Evolutionary conservation across 1,140 invertebrate species (phyloP), one percentile per base, ranked within the genome.

Genomic region (Drosophila carrolli): DNA sequence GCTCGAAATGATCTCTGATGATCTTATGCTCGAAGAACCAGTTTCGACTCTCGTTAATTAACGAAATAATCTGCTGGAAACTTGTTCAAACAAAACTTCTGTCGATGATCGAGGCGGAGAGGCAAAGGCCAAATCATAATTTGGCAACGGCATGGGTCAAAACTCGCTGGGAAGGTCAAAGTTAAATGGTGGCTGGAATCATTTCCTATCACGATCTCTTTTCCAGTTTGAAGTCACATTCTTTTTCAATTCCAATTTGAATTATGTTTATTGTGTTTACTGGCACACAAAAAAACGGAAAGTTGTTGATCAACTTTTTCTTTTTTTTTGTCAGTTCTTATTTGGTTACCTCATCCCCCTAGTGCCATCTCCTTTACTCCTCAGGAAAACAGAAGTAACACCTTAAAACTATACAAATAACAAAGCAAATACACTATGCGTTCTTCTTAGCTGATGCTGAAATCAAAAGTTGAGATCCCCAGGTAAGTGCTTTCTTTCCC

Each of bases 1-100:
- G 11, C 16, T 40, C 23, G 40, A 40, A 46, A n/a, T 67, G 51
- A 55, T 54, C 50, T 38, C 23, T 46, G 75, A 74, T 86, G 82
- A 86, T 85, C 78, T 75, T 74, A 58, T 75, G 63, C 44, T 40
- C 10, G 27, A 41, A 29, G 48, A 86, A 86, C 83, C 82, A 81
- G 82, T 82, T 85, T 50, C 14, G 62, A 10, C 40, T 76, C 78
- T 82, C 59, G 78, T 82, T 86, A 88, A 88, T 86, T 85, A 82
- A 84, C 40, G 62, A 60, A 44, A 57, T 68, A 72, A 66, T 72
- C 67, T 62, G 37, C 59, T 71, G 65, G 66, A 82, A 86, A 86
- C 83, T 86, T 88, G 83, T 79, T 88, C 63, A 79, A 74, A 77
- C 77, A 72, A 63, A 80, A 73, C 54, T 47, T 67, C 44, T 70